Evolutionary conservation across 2,797 vertebrate species (phyloP).

Genomic region (Pangasius mekongensis): DNA sequence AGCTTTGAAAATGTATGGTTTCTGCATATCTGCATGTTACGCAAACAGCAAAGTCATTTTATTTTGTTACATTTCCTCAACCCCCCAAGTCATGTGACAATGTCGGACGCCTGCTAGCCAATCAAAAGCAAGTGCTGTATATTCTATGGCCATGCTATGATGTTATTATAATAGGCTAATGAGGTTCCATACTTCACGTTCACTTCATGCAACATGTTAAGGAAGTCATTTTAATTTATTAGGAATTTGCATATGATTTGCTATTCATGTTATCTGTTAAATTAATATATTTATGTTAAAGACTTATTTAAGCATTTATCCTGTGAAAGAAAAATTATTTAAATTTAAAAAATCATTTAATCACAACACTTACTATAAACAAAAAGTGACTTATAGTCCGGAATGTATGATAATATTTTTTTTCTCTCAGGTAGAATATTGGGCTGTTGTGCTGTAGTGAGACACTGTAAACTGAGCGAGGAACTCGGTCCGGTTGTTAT

Average conservation of each 20-base stretch:
- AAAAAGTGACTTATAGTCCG: background rate
- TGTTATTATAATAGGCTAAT: background rate
- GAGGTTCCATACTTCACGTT: background rate
- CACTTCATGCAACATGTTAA: background rate
- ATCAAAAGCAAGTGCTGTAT: background rate
- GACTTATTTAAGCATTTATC: background rate
- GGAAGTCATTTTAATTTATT: background rate
- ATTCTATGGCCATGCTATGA: background rate
- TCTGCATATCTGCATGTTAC: background rate
- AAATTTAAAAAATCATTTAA: background rate
- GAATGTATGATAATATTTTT: background rate
- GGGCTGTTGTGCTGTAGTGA: conserved; percentile 20
- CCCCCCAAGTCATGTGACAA: background rate
- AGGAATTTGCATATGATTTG: background rate
- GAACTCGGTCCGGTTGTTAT: conserved; percentile 3
- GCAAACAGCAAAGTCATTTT: background rate
- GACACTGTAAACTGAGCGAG: conserved; percentile 24
- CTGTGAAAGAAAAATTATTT: background rate
- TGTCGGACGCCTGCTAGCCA: background rate
- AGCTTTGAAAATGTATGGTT: background rate
- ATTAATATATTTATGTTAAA: background rate
- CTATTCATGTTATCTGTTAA: background rate
- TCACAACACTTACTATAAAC: background rate
- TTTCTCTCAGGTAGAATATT: background rate
- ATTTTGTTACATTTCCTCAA: background rate